Percentiles rank a stretch among this genome's conserved stretches.
phyloP scores from a whole-genome alignment of 37 sponge, comb jelly and placozoan genomes.

The Ephydatia muelleri region DNA sequence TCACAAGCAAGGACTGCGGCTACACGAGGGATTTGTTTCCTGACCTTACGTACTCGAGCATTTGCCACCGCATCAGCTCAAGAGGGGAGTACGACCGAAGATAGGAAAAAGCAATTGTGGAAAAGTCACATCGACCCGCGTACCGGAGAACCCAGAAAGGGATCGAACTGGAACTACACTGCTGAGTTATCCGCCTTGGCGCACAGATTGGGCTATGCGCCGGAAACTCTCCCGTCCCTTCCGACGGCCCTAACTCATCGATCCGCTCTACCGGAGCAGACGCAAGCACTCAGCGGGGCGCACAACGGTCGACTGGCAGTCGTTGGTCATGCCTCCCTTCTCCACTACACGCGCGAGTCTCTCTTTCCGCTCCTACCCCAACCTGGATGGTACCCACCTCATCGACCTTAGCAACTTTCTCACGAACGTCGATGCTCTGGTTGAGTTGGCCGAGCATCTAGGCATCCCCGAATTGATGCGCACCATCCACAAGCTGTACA shows the following conservation, averaged over 20 bases:
- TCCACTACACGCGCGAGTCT: conserved; percentile 67
- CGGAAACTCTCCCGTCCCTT: conserved; percentile 49
- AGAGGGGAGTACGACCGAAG: no score
- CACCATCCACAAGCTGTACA: conserved; percentile 8
- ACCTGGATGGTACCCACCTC: conserved; percentile 43
- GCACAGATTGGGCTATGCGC: conserved; percentile 45
- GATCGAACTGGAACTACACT: conserved; percentile 62
- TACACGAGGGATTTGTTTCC: no score
- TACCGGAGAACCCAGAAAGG: conserved; percentile 29
- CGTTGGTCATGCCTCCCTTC: conserved; percentile 55
- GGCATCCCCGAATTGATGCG: conserved; percentile 77
- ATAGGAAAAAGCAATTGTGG: background rate
- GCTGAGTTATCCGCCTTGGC: conserved; percentile 73
- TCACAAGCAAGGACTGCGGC: no score
- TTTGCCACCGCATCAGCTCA: no score
- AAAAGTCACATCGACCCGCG: conserved; percentile 31
- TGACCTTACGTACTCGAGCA: no score
- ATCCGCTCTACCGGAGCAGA: background rate
- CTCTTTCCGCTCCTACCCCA: conserved; percentile 71
- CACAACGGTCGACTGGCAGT: conserved; percentile 56
- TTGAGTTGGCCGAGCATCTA: conserved; percentile 53
- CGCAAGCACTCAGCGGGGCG: background rate
- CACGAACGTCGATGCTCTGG: conserved; percentile 21
- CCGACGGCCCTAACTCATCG: conserved; percentile 44
- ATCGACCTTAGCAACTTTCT: conserved; percentile 40